Base-by-base conservation (phyloP, 2,797 vertebrate species). In the Champsocephalus esox region DNA sequence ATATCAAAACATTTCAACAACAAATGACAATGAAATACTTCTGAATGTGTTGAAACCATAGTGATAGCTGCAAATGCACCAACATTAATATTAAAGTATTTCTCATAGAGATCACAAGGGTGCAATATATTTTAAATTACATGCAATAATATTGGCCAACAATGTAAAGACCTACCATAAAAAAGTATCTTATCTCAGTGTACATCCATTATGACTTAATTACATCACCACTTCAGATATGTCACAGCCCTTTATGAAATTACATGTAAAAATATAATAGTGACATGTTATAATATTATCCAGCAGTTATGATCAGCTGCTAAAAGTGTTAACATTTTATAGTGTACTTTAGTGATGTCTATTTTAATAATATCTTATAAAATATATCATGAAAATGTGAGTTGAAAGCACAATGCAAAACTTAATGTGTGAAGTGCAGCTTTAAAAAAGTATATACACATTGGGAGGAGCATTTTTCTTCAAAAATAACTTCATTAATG, bases 351-450 rank as follows among this genome's bases (percentile, higher is more conserved):
- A 80, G 63, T 69, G 60, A 80, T 65, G 28, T 66, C 41, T 62
- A 45, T 43, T 80, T 75, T n/a, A 80, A 49, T 79, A 73, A 73
- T 60, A 13, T 54, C 21, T 61, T 51, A 43, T 4, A 51, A 77
- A 76, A 65, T 13, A 50, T 65, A 56, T 14, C n/a, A 56, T 70
- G 19, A 82, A 72, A 65, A 49, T 68, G 64, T 80, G 75, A 76
- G 82, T 73, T 82, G 57, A 74, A 46, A 83, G 41, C 49, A 67
- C 14, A 70, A 84, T 66, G 70, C 49, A 75, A 79, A 79, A 70
- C 4, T 2, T 19, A 73, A 58, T 71, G 66, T 48, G 55, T 67
- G 54, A 68, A 50, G 48, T 66, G 10, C 57, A 9, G 4, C n/a
- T 46, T 77, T 70, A 48, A 71, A 78, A 75, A 69, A 66, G 5